Percentiles rank a stretch among this genome's conserved stretches.
These are phyloP conservation scores for Cricetomys ansorgei DNA, from an alignment of 2,113 vertebrate species.

Conservation along the genomic window DNA sequence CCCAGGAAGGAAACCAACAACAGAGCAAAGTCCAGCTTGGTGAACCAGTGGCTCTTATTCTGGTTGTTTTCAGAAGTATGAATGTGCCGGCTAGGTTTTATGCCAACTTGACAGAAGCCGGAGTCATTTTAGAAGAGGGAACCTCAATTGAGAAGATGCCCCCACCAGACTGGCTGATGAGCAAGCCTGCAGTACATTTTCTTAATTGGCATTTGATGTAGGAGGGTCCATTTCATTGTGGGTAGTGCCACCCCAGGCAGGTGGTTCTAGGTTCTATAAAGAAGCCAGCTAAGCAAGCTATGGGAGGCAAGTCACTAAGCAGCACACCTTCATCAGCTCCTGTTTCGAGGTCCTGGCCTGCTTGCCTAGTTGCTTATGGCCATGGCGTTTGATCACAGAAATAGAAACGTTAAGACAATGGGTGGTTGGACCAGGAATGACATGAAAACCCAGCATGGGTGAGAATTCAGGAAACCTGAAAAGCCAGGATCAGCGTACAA, in stretches of 20 bases:
- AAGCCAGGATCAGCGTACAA: not conserved
- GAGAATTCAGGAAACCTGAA: not conserved
- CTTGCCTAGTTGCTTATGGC: not conserved
- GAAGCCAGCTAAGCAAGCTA: not conserved
- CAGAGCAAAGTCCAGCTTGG: not conserved
- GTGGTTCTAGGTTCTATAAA: not conserved
- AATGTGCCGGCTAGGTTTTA: not conserved
- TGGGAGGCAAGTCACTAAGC: not conserved
- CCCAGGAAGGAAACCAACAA: not conserved
- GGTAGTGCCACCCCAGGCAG: not conserved
- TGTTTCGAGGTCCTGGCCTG: too few relatives aligned
- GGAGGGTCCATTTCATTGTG: not conserved
- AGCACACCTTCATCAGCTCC: not conserved
- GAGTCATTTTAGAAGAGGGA: not conserved
- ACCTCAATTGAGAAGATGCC: not conserved
- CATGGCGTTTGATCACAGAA: not conserved
- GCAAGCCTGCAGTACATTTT: not conserved
- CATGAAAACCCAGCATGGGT: not conserved
- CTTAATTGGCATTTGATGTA: not conserved
- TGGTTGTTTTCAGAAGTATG: not conserved
- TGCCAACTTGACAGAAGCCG: not conserved
- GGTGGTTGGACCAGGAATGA: not conserved
- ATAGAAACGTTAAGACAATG: not conserved
- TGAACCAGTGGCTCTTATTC: not conserved
- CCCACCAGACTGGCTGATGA: not conserved